These are phyloP conservation scores for Sebastes diploproa DNA, from an alignment of 2,797 vertebrate species.

Conservation along the genomic window DNA sequence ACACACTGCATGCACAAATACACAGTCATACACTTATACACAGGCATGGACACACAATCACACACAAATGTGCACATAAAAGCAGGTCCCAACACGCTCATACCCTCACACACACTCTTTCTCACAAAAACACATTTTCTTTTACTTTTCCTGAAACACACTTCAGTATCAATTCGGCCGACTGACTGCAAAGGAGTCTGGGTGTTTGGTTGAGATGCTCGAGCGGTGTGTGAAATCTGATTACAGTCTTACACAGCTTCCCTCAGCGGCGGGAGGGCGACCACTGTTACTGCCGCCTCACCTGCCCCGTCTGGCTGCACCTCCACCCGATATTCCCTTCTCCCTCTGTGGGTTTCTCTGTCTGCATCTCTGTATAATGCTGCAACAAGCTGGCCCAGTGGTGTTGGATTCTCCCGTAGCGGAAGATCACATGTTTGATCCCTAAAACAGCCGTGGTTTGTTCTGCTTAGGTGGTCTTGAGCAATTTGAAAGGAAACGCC, in stretches of 20 bases:
- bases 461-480: not conserved
- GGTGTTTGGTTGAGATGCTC: constrained; percentile 22
- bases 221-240: constrained; percentile 52
- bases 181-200: not conserved
- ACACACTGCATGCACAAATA: too few relatives aligned
- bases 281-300: constrained; percentile 28
- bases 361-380: constrained; percentile 15
- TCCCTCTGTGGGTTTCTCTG: not conserved
- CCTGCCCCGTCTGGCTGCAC: constrained; percentile 9
- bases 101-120: not conserved
- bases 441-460: not conserved
- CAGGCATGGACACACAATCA: not conserved
- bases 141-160: not conserved
- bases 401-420: not conserved
- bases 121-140: not conserved
- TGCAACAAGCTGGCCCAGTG: not conserved
- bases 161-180: not conserved
- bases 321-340: constrained; percentile 2
- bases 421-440: not conserved
- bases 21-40: not conserved
- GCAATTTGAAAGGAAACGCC: not conserved
- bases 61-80: not conserved
- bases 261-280: constrained; percentile 11
- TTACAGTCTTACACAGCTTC: constrained; percentile 43
- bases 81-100: too few relatives aligned